Percentiles rank a stretch among this genome's conserved stretches.
These are phyloP conservation scores for Drosophila rhopaloa DNA, from an alignment of 1,140 invertebrate species.

Conservation along the genomic window DNA sequence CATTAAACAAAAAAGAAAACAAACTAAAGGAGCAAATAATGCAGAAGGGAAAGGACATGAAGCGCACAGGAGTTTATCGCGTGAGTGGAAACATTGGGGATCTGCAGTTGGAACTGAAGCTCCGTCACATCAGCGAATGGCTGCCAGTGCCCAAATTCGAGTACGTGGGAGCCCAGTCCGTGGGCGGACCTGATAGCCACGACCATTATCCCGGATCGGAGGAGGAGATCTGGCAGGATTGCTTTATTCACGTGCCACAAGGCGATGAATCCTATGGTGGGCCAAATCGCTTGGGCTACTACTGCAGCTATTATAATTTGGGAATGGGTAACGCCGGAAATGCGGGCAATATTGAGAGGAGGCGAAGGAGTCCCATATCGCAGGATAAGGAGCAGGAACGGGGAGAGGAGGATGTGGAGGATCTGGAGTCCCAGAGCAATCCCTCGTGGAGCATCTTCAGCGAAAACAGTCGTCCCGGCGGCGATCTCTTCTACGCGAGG, in stretches of 20 bases:
- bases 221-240: constrained; percentile 38
- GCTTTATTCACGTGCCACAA: constrained; percentile 49
- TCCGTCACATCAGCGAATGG: constrained; percentile 71
- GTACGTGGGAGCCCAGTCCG: constrained; percentile 26
- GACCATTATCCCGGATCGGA: constrained; percentile 1
- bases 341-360: background rate
- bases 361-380: background rate
- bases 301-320: constrained; percentile 44
- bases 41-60: constrained; percentile 42
- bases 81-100: constrained; percentile 85
- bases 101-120: constrained; percentile 84
- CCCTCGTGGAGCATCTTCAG: constrained; percentile 9
- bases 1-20: background rate
- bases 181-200: background rate
- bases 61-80: constrained; percentile 84
- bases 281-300: constrained; percentile 34
- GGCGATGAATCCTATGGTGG: constrained; percentile 35
- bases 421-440: background rate
- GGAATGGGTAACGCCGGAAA: background rate
- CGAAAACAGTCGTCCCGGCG: constrained; percentile 1
- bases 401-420: background rate
- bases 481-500: constrained; percentile 30
- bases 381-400: background rate
- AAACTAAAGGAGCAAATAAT: background rate
- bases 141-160: constrained; percentile 76